Evolutionary conservation across 2,888 invertebrate species (phyloP).

Genomic region (Nesidiocoris tenuis): DNA sequence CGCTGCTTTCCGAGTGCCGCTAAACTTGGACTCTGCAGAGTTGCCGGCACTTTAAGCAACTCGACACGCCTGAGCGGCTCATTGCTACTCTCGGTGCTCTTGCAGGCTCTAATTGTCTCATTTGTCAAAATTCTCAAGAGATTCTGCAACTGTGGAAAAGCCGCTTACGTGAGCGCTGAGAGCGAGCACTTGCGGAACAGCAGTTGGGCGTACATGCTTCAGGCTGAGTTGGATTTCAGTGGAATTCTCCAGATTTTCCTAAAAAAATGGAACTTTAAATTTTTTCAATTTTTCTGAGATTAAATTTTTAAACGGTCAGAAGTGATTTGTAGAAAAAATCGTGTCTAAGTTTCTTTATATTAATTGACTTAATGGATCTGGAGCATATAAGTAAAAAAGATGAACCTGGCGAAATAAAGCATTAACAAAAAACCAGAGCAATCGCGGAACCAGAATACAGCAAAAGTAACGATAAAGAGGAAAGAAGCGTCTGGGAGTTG

Average conservation of each 20-base stretch:
- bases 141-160: neutral
- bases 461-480: neutral
- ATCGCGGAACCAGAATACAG: neutral
- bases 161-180: neutral
- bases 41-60: neutral
- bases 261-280: too few relatives aligned
- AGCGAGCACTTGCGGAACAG: neutral
- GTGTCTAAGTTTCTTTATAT: too few relatives aligned
- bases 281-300: too few relatives aligned
- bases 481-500: neutral
- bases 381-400: too few relatives aligned
- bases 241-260: too few relatives aligned
- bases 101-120: neutral
- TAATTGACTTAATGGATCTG: too few relatives aligned
- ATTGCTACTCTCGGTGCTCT: neutral
- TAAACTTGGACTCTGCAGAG: neutral
- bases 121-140: neutral
- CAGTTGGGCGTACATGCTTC: too few relatives aligned
- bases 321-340: too few relatives aligned
- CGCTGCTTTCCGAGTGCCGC: neutral
- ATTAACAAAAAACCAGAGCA: too few relatives aligned
- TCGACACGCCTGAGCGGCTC: neutral
- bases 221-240: too few relatives aligned
- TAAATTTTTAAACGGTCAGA: too few relatives aligned
- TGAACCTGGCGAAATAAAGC: too few relatives aligned